Conservation (phyloP, 2,113 vertebrate genomes). For the Anguilla japonica region DNA sequence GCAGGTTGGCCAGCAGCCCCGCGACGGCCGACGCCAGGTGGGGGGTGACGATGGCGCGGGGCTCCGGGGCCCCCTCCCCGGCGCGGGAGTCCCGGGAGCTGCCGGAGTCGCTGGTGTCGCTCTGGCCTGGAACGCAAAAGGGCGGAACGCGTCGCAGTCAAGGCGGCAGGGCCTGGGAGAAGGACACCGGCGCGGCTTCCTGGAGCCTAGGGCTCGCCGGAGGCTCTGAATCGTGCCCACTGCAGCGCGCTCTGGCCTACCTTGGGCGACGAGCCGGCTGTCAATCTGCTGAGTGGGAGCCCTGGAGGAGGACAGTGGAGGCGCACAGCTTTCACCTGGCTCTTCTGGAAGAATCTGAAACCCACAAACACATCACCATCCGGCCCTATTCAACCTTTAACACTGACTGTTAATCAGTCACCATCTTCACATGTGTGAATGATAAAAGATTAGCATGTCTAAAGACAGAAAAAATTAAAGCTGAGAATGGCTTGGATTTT, state of each 20-base stretch:
- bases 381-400: not conserved
- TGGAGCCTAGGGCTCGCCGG: not conserved
- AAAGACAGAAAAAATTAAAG: not conserved
- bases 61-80: conserved; percentile 60
- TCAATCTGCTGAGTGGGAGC: conserved; percentile 59
- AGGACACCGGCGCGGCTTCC: not conserved
- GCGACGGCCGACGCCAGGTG: conserved; percentile 83
- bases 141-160: not conserved
- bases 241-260: conserved; percentile 50
- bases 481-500: not conserved
- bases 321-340: conserved; percentile 55
- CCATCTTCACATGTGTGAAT: not conserved
- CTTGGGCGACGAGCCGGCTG: conserved; percentile 78
- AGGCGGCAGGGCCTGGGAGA: not conserved
- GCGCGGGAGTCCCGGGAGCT: conserved; percentile 63
- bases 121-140: conserved; percentile 72
- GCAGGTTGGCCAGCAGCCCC: conserved; percentile 81
- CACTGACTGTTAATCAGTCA: not conserved
- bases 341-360: conserved; percentile 66
- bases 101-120: conserved; percentile 69
- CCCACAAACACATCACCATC: conserved; percentile 13
- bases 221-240: too few species aligned
- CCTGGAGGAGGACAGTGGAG: conserved; percentile 38
- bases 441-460: not conserved
- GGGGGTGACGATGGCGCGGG: conserved; percentile 77